Base-by-base conservation (phyloP, 2,888 invertebrate genomes). In the Cheilosia impressa region DNA sequence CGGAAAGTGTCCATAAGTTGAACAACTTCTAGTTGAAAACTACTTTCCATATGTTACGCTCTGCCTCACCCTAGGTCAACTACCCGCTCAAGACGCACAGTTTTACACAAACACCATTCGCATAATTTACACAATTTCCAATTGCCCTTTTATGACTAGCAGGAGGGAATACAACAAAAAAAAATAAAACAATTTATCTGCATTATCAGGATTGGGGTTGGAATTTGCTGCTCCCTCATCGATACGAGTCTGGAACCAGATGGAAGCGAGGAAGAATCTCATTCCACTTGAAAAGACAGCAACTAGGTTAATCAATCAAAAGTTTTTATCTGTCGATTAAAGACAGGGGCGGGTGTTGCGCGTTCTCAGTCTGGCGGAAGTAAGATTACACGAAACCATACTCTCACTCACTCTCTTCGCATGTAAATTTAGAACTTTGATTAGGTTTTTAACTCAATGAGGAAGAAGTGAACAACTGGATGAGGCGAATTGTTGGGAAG, bases 251-350 rank as follows among this genome's bases (percentile, higher is more conserved):
- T 27, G 10, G 45, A 34, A 31, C 57, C 80, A 81, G 76, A 78
- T 83, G 73, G 78, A 78, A 34, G 3, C 34, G 34, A 34, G 10
- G 10, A 38, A 79, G 52, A 65, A 79, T 50, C 57, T 43, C 73
- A 52, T 62, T 76, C 76, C 69, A 75, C 63, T 75, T 63, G 75
- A 65, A 69, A 79, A 62, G 57, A 73, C 57, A 81, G 77, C 80
- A 85, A 81, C 76, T 85, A 63, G 85, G 85, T 85, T 85, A 85
- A 81, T 85, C 85, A 85, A 85, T 85, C 85, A 81, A 80, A 57
- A 66, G 55, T 73, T 73, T 43, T 76, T 47, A 77, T 76, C 72
- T 81, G 63, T 45, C 55, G 65, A 76, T 60, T 66, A 60, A 47
- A 43, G 34, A 52, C 65, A 31, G 65, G 58, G 73, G 68, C 41